Evolutionary conservation across 1,140 invertebrate species (phyloP).

Genomic region (Argopecten irradians): DNA sequence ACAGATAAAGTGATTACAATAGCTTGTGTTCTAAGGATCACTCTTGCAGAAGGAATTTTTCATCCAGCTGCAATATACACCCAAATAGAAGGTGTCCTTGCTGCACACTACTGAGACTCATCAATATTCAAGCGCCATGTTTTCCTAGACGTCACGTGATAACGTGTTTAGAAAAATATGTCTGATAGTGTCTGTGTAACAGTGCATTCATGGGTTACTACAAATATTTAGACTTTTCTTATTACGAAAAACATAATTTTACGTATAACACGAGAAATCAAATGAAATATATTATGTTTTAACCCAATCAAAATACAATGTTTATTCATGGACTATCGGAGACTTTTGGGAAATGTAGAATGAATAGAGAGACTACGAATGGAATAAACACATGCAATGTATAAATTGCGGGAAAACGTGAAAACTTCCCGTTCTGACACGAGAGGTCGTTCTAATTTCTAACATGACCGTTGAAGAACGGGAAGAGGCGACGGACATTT

Average conservation of each 20-base stretch:
- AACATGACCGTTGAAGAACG: background rate
- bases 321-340: background rate
- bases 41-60: background rate
- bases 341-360: background rate
- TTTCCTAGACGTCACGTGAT: conserved; percentile 20
- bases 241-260: background rate
- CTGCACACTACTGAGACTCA: background rate
- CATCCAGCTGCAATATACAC: background rate
- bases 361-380: background rate
- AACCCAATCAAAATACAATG: background rate
- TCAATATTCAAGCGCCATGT: conserved; percentile 9
- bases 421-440: conserved; percentile 3
- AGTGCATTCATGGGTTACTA: background rate
- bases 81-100: conserved; percentile 1
- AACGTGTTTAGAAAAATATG: background rate
- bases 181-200: background rate
- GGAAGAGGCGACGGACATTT: background rate
- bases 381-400: background rate
- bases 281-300: background rate
- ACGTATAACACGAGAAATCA: background rate
- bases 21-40: background rate
- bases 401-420: conserved; percentile 5
- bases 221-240: background rate
- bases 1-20: background rate
- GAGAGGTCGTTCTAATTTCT: background rate